Conservation (phyloP, 2,888 invertebrate species). For the Coenonympha glycerion region DNA sequence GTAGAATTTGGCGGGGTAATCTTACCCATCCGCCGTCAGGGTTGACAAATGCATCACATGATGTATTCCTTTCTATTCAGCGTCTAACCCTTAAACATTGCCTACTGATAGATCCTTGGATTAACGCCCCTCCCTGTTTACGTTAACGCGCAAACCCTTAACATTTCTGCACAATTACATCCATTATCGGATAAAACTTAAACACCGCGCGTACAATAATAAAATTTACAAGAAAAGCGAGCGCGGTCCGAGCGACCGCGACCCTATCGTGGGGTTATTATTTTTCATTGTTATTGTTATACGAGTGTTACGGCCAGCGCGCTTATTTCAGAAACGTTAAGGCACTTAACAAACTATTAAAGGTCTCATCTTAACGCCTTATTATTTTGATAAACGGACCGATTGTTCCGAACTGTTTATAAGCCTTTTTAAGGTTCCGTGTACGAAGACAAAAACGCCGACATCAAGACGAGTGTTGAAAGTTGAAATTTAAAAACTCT, state of each 20-base stretch:
- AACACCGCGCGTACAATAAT: slow-evolving; percentile 14
- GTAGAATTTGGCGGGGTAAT: too few species aligned
- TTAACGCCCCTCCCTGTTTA: background rate
- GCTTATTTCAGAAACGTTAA: slow-evolving; percentile 59
- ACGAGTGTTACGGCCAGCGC: slow-evolving; percentile 41
- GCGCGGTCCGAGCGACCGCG: slow-evolving; percentile 24
- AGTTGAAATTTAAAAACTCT: too few species aligned
- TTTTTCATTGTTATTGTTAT: slow-evolving; percentile 63
- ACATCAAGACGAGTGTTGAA: too few species aligned
- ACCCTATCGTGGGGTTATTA: slow-evolving; percentile 50
- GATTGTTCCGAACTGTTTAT: slow-evolving; percentile 40
- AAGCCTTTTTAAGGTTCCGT: slow-evolving; percentile 24
- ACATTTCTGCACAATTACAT: slow-evolving; percentile 7
- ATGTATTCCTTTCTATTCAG: too few species aligned
- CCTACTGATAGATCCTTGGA: too few species aligned
- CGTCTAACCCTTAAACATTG: too few species aligned
- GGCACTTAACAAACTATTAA: slow-evolving; percentile 73
- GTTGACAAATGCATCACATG: too few species aligned
- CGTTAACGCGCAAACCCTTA: slow-evolving; percentile 1
- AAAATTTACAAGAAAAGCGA: slow-evolving; percentile 29
- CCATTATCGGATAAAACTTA: slow-evolving; percentile 10
- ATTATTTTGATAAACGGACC: slow-evolving; percentile 56
- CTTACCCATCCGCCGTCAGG: too few species aligned
- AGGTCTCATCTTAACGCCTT: slow-evolving; percentile 54
- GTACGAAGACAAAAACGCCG: background rate